A percentile compares a stretch with the other conserved stretches of the same genome.
phyloP scores from a whole-genome alignment of 1,140 invertebrate genomes.

The Caerostris extrusa region DNA sequence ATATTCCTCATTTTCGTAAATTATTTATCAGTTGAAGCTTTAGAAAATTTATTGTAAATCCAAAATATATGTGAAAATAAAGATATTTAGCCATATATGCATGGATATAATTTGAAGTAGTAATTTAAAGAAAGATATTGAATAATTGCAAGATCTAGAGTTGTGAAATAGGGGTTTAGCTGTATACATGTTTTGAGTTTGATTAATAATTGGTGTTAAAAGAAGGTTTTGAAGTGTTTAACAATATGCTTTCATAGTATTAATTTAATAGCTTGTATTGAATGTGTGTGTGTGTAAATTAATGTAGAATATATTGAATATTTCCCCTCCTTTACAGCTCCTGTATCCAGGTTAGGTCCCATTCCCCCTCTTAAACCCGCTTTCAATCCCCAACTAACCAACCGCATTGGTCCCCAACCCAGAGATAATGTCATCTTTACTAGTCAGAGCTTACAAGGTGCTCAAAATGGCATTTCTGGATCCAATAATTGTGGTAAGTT shows the following conservation, averaged over 20 bases:
- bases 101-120: neutral
- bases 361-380: slow-evolving; percentile 41
- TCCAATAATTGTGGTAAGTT: slow-evolving; percentile 61
- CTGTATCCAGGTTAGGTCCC: slow-evolving; percentile 61
- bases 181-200: neutral
- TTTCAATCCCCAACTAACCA: slow-evolving; percentile 64
- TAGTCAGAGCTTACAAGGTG: slow-evolving; percentile 52
- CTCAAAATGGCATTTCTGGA: slow-evolving; percentile 55
- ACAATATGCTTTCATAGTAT: neutral
- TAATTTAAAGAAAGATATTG: neutral
- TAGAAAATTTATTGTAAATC: too few species aligned
- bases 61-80: too few species aligned
- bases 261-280: slow-evolving; percentile 29
- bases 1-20: too few species aligned
- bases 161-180: neutral
- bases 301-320: slow-evolving; percentile 34
- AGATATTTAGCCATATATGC: too few species aligned
- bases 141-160: neutral
- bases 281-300: slow-evolving; percentile 17
- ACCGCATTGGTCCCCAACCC: slow-evolving; percentile 32
- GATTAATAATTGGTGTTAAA: neutral
- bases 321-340: slow-evolving; percentile 62
- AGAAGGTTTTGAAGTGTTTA: slow-evolving; percentile 5
- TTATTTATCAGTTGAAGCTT: too few species aligned
- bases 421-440: slow-evolving; percentile 63